Percentiles rank a stretch among this genome's conserved stretches.
phyloP scores from a whole-genome alignment of 2,888 invertebrate species.

The Gerris lacustris region DNA sequence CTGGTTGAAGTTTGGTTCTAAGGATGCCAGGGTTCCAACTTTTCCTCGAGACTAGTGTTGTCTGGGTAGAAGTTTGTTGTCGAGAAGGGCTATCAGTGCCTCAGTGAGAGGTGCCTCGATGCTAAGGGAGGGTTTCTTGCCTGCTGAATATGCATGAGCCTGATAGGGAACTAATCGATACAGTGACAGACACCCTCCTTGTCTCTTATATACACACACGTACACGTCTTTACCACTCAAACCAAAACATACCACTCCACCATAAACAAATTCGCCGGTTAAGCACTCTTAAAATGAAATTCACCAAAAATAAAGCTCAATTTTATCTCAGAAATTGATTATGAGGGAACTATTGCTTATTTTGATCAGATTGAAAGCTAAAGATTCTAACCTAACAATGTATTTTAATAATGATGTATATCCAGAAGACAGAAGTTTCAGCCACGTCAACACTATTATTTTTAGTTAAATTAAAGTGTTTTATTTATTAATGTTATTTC shows the following conservation, averaged over 20 bases:
- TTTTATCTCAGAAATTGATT: too few relatives aligned
- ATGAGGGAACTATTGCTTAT: too few relatives aligned
- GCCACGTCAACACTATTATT: too few relatives aligned
- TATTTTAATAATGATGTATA: too few relatives aligned
- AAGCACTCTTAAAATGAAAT: neutral
- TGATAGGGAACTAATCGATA: conserved; percentile 29
- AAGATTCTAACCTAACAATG: too few relatives aligned
- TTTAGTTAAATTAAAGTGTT: too few relatives aligned
- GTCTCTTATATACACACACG: neutral
- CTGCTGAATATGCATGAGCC: conserved; percentile 27
- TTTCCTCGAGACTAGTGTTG: neutral
- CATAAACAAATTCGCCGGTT: neutral
- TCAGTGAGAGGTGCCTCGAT: neutral
- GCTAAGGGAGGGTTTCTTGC: neutral
- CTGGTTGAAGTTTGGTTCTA: neutral
- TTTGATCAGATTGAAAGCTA: too few relatives aligned
- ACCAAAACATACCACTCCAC: neutral
- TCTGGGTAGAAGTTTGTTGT: too few relatives aligned
- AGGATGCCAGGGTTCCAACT: neutral
- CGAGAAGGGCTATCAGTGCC: conserved; percentile 2
- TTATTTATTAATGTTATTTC: too few relatives aligned
- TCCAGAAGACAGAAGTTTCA: too few relatives aligned
- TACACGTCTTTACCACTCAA: neutral
- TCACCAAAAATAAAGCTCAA: too few relatives aligned
- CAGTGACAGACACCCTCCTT: conserved; percentile 24